Conservation (phyloP, 2,113 vertebrate genomes). For the Ginglymostoma cirratum region DNA sequence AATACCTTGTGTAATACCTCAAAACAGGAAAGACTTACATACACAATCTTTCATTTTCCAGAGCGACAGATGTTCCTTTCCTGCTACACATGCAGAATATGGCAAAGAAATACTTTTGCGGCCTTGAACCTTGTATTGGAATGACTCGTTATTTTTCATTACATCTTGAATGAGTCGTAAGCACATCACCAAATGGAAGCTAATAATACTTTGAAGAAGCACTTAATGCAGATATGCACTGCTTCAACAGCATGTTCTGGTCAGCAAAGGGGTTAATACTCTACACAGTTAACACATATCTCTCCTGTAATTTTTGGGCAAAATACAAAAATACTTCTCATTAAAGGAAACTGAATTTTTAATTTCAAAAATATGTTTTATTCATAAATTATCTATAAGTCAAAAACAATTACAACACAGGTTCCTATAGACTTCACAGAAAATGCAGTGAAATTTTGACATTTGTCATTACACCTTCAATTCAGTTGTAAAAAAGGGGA, state of each 20-base stretch:
- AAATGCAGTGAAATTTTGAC: too few species aligned
- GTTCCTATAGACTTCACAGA: too few species aligned
- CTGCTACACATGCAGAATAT: background rate
- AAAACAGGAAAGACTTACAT: background rate
- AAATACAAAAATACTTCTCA: background rate
- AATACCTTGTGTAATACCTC: background rate
- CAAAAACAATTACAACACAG: too few species aligned
- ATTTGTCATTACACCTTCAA: too few species aligned
- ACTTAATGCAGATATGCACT: background rate
- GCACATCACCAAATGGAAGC: background rate
- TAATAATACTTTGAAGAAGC: background rate
- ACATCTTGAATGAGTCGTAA: background rate
- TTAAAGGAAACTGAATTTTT: background rate
- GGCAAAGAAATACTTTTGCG: background rate
- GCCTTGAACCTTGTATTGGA: background rate
- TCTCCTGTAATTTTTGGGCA: background rate
- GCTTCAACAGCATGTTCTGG: background rate
- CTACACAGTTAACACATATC: background rate
- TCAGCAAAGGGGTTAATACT: background rate
- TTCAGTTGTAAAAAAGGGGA: too few species aligned
- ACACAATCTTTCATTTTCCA: background rate
- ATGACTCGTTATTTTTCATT: background rate
- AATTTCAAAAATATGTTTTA: too few species aligned
- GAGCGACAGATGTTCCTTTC: background rate
- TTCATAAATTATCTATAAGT: too few species aligned